Percentiles rank a stretch among this genome's conserved stretches.
Evolutionary conservation across 2,888 invertebrate species (phyloP).

Genomic region (Tenthredo notha): DNA sequence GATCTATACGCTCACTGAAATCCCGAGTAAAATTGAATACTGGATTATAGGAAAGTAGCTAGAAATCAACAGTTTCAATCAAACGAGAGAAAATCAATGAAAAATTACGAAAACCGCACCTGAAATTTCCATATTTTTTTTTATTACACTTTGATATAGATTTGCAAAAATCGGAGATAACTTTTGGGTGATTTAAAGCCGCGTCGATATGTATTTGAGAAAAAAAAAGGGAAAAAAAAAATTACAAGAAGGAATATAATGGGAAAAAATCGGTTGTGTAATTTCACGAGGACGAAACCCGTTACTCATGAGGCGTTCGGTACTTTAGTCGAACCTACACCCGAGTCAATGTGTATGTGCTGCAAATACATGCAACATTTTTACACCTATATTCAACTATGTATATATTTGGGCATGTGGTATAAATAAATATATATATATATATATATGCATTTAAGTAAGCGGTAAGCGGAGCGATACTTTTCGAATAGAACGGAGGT

Average conservation of each 20-base stretch:
- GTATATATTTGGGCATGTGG: neutral
- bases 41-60: too few species aligned
- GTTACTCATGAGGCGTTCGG: neutral
- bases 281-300: neutral
- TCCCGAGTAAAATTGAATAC: neutral
- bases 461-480: conserved; percentile 20
- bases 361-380: neutral
- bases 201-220: too few species aligned
- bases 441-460: neutral
- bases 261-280: neutral
- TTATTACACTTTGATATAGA: too few species aligned
- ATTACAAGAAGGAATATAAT: neutral
- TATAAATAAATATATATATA: neutral
- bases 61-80: too few species aligned
- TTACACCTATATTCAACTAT: neutral
- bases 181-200: neutral
- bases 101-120: too few species aligned
- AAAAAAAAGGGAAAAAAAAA: neutral
- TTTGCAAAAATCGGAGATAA: neutral
- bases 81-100: too few species aligned
- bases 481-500: conserved; percentile 24
- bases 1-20: neutral
- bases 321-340: neutral
- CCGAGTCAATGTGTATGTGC: neutral
- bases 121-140: too few species aligned